Percentiles rank a stretch among this genome's conserved stretches.
phyloP scores from a whole-genome alignment of 92 coral and sea anemone genomes.

The Heteractis magnifica region DNA sequence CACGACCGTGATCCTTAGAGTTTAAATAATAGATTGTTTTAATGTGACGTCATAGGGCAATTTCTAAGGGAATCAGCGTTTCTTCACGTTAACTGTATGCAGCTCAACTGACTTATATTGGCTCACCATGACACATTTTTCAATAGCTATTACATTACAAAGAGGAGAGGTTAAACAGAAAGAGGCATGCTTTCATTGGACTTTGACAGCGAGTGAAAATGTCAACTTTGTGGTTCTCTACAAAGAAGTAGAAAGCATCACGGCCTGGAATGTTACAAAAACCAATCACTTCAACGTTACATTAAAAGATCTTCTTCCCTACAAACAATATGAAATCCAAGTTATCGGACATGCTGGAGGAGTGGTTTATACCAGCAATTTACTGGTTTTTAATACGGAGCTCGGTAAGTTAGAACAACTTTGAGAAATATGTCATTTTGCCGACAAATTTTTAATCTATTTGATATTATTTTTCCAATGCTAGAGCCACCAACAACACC shows the following conservation, averaged over 20 bases:
- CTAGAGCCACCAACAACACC: background rate
- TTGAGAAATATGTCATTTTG: too few relatives aligned
- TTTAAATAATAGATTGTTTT: too few relatives aligned
- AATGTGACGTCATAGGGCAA: too few relatives aligned
- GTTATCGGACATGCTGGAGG: background rate
- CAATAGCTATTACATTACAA: background rate
- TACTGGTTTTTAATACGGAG: background rate
- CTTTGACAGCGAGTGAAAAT: background rate
- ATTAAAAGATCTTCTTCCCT: background rate
- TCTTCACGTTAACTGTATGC: too few relatives aligned
- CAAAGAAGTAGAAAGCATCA: background rate
- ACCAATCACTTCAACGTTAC: background rate
- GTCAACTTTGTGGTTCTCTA: background rate
- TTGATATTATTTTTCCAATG: background rate
- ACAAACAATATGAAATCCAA: background rate
- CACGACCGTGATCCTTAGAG: too few relatives aligned
- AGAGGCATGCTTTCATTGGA: background rate
- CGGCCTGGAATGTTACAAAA: background rate
- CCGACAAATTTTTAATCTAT: background rate
- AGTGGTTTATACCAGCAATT: background rate
- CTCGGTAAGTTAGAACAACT: too few relatives aligned
- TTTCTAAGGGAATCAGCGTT: too few relatives aligned
- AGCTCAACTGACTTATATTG: too few relatives aligned
- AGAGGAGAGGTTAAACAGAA: background rate
- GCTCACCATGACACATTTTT: too few relatives aligned